Evolutionary conservation across 2,113 vertebrate genomes (phyloP).

Genomic region (Vidua chalybeata): DNA sequence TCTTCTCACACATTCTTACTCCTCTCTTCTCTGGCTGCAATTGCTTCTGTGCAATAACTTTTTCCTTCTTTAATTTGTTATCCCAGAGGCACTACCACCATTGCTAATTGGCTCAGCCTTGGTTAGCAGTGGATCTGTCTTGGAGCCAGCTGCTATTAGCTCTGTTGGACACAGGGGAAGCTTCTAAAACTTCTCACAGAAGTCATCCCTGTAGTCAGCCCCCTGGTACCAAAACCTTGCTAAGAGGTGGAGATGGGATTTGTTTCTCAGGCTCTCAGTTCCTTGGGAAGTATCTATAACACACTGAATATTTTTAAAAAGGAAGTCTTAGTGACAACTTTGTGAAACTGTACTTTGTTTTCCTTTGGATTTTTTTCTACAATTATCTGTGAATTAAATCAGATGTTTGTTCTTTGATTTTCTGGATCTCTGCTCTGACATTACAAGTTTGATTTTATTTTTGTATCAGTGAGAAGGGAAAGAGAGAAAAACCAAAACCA

Average conservation of each 20-base stretch:
- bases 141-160: neutral
- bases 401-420: neutral
- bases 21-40: neutral
- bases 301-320: neutral
- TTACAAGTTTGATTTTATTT: neutral
- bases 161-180: neutral
- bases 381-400: neutral
- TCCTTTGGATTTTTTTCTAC: neutral
- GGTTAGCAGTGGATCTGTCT: neutral
- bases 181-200: neutral
- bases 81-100: neutral
- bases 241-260: neutral
- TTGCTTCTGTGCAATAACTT: neutral
- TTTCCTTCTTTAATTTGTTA: neutral
- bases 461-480: neutral
- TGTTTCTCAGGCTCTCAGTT: neutral
- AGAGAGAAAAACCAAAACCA: neutral
- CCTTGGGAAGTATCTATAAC: neutral
- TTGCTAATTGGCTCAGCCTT: neutral
- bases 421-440: neutral
- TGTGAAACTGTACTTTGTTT: neutral
- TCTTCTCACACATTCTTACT: neutral
- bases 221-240: neutral
- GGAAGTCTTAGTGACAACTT: neutral
- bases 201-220: neutral